Evolutionary conservation across 2,113 vertebrate species (phyloP).

Genomic region (Pseudolaguvia tuberculata): DNA sequence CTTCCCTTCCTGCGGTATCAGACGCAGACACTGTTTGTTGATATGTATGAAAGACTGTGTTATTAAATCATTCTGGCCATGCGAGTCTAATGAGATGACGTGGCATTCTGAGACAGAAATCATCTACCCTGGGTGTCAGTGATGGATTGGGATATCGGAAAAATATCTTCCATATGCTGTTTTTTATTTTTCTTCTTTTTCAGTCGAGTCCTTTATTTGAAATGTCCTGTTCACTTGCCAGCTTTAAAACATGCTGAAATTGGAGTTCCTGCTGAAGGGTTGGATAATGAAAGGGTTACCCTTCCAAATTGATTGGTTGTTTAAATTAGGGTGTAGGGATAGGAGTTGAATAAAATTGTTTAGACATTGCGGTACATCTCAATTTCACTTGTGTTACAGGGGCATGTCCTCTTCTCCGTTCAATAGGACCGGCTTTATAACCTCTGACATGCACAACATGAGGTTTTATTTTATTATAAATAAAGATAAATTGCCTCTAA

Average conservation of each 20-base stretch:
- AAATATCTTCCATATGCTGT: slow-evolving; percentile 26
- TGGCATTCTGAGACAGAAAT: slow-evolving; percentile 30
- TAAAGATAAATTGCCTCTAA: not conserved
- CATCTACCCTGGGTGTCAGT: slow-evolving; percentile 32
- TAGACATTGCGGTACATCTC: not conserved
- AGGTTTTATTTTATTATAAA: too few species aligned
- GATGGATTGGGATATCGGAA: slow-evolving; percentile 32
- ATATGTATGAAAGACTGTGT: slow-evolving; percentile 25
- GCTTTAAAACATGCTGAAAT: slow-evolving; percentile 12
- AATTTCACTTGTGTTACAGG: not conserved
- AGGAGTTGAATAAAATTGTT: not conserved
- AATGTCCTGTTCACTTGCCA: slow-evolving; percentile 21
- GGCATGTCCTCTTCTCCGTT: not conserved
- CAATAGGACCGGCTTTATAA: not conserved
- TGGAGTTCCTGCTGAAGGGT: not conserved
- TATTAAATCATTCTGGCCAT: slow-evolving; percentile 20
- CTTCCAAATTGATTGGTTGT: not conserved
- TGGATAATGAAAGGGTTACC: not conserved
- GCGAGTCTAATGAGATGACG: slow-evolving; percentile 33
- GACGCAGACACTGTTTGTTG: slow-evolving; percentile 4
- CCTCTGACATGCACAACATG: not conserved
- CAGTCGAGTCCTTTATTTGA: slow-evolving; percentile 2
- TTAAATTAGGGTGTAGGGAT: not conserved
- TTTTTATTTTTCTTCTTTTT: not conserved
- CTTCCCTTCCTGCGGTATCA: not conserved